Evolutionary conservation across 2,797 vertebrate species (phyloP).

Genomic region (Crossoptilon crossoptilon): DNA sequence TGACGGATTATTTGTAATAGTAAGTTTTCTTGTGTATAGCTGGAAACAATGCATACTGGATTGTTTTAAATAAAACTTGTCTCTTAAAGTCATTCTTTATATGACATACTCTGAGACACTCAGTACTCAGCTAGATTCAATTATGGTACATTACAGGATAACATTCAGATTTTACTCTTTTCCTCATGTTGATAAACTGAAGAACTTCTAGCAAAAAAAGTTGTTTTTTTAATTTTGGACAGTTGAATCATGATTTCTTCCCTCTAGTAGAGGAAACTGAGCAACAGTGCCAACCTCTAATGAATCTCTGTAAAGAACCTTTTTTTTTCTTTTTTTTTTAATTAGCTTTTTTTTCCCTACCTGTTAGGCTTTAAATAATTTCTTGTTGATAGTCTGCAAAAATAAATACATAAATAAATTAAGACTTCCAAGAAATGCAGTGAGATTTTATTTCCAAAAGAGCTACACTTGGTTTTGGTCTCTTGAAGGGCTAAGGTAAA

Average conservation of each 20-base stretch:
- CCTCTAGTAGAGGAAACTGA: background rate
- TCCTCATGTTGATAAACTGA: background rate
- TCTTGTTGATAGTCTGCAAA: background rate
- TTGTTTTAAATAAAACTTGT: background rate
- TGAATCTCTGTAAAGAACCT: background rate
- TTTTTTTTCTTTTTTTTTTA: background rate
- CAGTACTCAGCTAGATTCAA: background rate
- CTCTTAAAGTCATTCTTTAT: background rate
- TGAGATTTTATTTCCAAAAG: background rate
- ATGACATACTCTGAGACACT: background rate
- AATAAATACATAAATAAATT: background rate
- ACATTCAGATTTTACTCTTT: background rate
- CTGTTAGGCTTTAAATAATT: background rate
- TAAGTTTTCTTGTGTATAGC: background rate
- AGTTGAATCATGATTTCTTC: background rate
- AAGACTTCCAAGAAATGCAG: background rate
- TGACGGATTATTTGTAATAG: background rate
- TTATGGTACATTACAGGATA: background rate
- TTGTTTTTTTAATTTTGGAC: background rate
- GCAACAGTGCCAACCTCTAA: background rate
- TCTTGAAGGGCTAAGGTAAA: background rate
- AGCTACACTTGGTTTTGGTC: background rate
- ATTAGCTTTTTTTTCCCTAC: background rate
- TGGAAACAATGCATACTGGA: background rate
- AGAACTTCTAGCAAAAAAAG: background rate